Conservation (phyloP, 1,140 invertebrate species). For the Drosophila ironensis region DNA sequence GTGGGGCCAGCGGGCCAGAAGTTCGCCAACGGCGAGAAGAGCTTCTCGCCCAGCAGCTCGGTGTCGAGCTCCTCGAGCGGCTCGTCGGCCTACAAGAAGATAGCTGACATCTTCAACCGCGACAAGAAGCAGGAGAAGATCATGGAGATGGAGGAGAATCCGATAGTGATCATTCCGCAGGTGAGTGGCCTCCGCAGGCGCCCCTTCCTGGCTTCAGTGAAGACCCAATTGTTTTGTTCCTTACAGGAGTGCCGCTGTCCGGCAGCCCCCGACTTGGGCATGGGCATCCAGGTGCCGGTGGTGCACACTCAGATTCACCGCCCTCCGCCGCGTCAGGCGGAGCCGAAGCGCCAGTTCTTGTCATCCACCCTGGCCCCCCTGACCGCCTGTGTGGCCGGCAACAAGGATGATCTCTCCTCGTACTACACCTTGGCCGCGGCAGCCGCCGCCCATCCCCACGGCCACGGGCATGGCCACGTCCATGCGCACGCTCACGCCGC, state of each 20-base stretch:
- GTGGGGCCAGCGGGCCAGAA: slow-evolving; percentile 46
- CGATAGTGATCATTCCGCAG: slow-evolving; percentile 82
- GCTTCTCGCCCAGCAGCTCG: slow-evolving; percentile 84
- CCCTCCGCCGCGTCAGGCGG: slow-evolving; percentile 76
- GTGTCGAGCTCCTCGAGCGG: slow-evolving; percentile 83
- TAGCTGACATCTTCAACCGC: slow-evolving; percentile 86
- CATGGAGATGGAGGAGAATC: slow-evolving; percentile 81
- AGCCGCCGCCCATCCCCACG: slow-evolving; percentile 81
- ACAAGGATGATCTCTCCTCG: slow-evolving; percentile 86
- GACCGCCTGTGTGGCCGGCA: slow-evolving; percentile 87
- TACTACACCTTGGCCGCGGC: slow-evolving; percentile 86
- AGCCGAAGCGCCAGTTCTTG: slow-evolving; percentile 88
- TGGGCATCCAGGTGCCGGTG: slow-evolving; percentile 82
- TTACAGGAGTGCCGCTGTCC: slow-evolving; percentile 77
- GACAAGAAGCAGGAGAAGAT: slow-evolving; percentile 82
- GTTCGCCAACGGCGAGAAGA: slow-evolving; percentile 82
- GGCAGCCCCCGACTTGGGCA: slow-evolving; percentile 84
- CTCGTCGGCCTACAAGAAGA: slow-evolving; percentile 86
- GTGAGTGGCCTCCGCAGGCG: slow-evolving; percentile 21
- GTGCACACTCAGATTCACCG: slow-evolving; percentile 79
- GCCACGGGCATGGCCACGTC: slow-evolving; percentile 42
- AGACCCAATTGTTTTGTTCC: neutral
- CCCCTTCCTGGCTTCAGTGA: too few species aligned
- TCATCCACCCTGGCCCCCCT: slow-evolving; percentile 89
- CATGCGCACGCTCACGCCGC: slow-evolving; percentile 82